Conservation (phyloP, 2,113 vertebrate genomes). For the Cheilinus undulatus region DNA sequence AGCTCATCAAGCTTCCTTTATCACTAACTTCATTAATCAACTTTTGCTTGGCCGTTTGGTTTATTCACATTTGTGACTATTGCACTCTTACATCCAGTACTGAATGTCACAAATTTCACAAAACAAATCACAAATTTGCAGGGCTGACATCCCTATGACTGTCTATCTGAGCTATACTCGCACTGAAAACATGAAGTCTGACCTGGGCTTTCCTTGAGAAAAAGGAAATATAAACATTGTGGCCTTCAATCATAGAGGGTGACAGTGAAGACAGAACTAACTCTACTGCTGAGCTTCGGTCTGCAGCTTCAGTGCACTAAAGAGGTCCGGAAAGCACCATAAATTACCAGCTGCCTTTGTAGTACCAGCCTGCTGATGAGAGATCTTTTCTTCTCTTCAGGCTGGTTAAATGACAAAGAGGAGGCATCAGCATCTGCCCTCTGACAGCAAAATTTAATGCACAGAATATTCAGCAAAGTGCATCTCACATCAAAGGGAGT, state of each 20-base stretch:
- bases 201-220: background rate
- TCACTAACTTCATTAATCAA: no score
- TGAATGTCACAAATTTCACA: no score
- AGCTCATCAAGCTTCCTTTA: no score
- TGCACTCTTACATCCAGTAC: no score
- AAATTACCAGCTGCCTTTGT: slow-evolving; percentile 56
- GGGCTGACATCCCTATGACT: no score
- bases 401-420: slow-evolving; percentile 24
- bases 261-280: slow-evolving; percentile 26
- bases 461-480: slow-evolving; percentile 41
- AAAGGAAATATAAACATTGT: background rate
- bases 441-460: slow-evolving; percentile 17
- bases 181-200: no score
- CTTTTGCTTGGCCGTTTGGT: no score
- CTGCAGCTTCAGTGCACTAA: slow-evolving; percentile 12
- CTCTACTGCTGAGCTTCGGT: slow-evolving; percentile 12
- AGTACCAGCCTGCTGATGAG: slow-evolving; percentile 19
- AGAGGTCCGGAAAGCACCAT: slow-evolving; percentile 33
- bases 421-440: slow-evolving; percentile 36
- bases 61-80: no score
- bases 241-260: background rate
- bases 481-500: slow-evolving; percentile 56
- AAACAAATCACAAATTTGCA: no score
- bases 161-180: no score
- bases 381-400: slow-evolving; percentile 30